These are phyloP conservation scores for Thera obeliscata DNA, from an alignment of 2,888 invertebrate genomes.

Conservation along the genomic window DNA sequence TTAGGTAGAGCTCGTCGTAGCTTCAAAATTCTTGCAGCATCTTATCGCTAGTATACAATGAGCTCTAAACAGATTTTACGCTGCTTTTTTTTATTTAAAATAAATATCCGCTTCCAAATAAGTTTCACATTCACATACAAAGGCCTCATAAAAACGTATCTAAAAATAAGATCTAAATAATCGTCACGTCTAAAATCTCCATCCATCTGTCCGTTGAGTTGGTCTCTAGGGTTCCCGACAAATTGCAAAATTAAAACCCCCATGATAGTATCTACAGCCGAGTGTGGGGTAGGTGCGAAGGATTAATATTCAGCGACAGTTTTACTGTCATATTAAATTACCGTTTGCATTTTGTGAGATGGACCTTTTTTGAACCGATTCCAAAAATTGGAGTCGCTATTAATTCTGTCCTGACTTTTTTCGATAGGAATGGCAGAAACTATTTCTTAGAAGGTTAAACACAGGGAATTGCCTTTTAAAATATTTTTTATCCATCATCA, in stretches of 20 bases:
- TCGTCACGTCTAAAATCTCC: conserved; percentile 55
- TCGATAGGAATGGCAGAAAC: background rate
- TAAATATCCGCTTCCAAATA: background rate
- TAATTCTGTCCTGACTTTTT: background rate
- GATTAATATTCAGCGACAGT: conserved; percentile 43
- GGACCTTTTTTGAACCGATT: conserved; percentile 2
- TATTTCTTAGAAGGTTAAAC: background rate
- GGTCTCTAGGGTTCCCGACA: conserved; percentile 58
- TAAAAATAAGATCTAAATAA: conserved; percentile 62
- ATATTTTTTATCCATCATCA: too few species aligned
- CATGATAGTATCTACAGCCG: conserved; percentile 61
- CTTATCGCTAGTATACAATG: too few species aligned
- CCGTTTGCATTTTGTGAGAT: conserved; percentile 23
- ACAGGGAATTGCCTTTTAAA: too few species aligned
- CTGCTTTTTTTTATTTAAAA: background rate
- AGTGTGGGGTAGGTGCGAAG: conserved; percentile 39
- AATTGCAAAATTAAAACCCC: conserved; percentile 81
- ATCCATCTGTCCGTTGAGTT: conserved; percentile 60
- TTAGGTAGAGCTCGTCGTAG: too few species aligned
- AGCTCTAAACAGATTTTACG: background rate
- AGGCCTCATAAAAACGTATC: conserved; percentile 54
- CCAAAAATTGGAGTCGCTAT: background rate
- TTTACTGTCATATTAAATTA: conserved; percentile 40
- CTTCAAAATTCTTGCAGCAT: too few species aligned
- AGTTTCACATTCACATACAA: conserved; percentile 21